Base-by-base conservation (phyloP, 1,140 invertebrate genomes). In the Hyphantria cunea region DNA sequence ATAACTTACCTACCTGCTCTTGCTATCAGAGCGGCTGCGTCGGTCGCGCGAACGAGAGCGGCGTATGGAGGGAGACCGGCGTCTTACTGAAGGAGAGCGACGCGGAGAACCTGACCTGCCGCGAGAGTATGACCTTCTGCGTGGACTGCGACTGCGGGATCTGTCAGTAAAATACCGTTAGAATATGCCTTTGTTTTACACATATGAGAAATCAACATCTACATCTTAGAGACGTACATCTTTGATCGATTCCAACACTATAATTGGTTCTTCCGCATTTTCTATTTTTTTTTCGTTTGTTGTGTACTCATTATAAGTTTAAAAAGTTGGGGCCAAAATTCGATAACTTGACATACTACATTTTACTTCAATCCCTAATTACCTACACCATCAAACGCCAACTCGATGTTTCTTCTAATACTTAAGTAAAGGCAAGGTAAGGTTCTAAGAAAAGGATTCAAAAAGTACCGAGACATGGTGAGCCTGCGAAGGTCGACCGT, bases 361-460 rank as follows among this genome's bases (percentile, higher is more conserved):
- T 48, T 50, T 61, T 51, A 61, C 44, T 13, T 34, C 45, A 63
- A 63, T 33, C 52, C 72, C 69, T 70, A 72, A 52, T 60, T 66
- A 49, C 55, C 55, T 58, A 75, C 45, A 63, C 53, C 60, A 68
- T 63, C n/a, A 61, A 70, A 64, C 70, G 50, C 71, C 78, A 74
- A 72, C 72, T 72, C 66, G 47, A 70, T 25, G 17, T 25, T 25
- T 25, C 64, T 53, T 52, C 76, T 83, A 84, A 59, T 74, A 63
- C 78, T 6, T 87, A 84, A 67, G 74, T 75, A 78, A 61, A 83
- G 82, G 74, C 81, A 86, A 85, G 83, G 86, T 78, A 85, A 74
- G 74, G 82, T 87, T 81, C 84, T 89, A 89, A 89, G 77, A 84
- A 87, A 82, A 89, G 86, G 83, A 86, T 86, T 83, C 59, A 86